Percentiles rank a stretch among this genome's conserved stretches.
phyloP scores from a whole-genome alignment of 1,140 invertebrate species.

The Drosophila elegans region DNA sequence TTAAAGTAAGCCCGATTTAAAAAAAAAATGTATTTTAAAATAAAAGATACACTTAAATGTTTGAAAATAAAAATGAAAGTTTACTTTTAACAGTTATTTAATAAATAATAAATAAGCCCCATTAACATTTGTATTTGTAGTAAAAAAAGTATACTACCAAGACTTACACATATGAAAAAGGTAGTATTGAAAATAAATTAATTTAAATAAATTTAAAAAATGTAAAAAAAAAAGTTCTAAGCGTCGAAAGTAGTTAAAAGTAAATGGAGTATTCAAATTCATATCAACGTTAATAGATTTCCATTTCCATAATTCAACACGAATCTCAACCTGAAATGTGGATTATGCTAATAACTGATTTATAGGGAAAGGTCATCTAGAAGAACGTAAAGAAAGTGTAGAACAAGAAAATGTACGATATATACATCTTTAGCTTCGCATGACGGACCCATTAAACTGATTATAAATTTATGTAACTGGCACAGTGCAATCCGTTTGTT shows the following conservation, averaged over 20 bases:
- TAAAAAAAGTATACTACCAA: too few species aligned
- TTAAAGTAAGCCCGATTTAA: too few species aligned
- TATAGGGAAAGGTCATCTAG: slow-evolving; percentile 20
- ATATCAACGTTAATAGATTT: not conserved
- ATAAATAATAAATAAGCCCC: too few species aligned
- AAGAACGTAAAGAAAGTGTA: slow-evolving; percentile 5
- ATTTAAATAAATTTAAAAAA: not conserved
- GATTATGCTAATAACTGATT: slow-evolving; percentile 1
- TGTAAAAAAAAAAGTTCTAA: not conserved
- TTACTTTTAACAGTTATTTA: not conserved
- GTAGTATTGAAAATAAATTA: too few species aligned
- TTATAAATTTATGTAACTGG: slow-evolving; percentile 69
- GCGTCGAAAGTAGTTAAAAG: not conserved
- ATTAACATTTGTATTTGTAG: too few species aligned
- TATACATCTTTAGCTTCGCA: slow-evolving; percentile 2
- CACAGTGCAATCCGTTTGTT: slow-evolving; percentile 49
- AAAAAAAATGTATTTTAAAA: too few species aligned
- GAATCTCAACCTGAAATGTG: not conserved
- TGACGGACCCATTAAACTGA: slow-evolving; percentile 24
- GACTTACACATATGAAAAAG: too few species aligned
- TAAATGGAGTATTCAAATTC: not conserved
- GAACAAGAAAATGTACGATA: not conserved
- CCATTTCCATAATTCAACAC: not conserved
- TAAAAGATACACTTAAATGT: too few species aligned
- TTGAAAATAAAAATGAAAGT: not conserved